A percentile compares a stretch with the other conserved stretches of the same genome.
phyloP scores from a whole-genome alignment of 2,113 vertebrate genomes.

The Illadopsis cleaveri region DNA sequence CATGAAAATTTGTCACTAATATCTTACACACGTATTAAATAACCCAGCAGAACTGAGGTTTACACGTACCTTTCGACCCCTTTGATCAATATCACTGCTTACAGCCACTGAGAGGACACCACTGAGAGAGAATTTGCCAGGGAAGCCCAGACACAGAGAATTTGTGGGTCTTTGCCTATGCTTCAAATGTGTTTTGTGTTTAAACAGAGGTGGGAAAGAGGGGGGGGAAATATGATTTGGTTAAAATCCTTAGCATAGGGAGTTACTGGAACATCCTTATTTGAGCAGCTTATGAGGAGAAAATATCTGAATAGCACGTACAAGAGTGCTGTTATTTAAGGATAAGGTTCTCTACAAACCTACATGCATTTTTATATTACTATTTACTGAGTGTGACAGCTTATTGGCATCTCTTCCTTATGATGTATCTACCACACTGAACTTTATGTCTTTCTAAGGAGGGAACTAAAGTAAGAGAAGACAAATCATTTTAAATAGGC shows the following conservation, averaged over 20 bases:
- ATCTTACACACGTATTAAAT: not conserved
- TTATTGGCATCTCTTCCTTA: conserved; percentile 28
- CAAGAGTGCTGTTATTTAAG: conserved; percentile 9
- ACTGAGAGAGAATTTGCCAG: not conserved
- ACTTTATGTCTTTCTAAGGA: not conserved
- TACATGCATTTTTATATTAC: not conserved
- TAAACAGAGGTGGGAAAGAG: fast-evolving
- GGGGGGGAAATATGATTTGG: fast-evolving
- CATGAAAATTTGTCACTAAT: not conserved
- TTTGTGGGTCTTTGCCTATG: not conserved
- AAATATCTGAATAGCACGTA: not conserved
- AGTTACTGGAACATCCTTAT: not conserved
- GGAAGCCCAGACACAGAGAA: not conserved
- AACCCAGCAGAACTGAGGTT: not conserved
- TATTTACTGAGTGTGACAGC: conserved; percentile 12
- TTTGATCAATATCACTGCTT: not conserved
- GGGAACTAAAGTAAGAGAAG: not conserved
- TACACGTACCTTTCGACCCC: not conserved
- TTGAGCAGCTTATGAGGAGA: not conserved
- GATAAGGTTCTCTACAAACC: not conserved
- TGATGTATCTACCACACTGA: not conserved
- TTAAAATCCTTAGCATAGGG: not conserved
- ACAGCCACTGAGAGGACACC: not conserved
- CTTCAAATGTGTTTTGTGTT: not conserved
- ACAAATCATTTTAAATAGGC: conserved; percentile 28